Conservation (phyloP, 2,113 vertebrate species). For the Microcebus murinus region DNA sequence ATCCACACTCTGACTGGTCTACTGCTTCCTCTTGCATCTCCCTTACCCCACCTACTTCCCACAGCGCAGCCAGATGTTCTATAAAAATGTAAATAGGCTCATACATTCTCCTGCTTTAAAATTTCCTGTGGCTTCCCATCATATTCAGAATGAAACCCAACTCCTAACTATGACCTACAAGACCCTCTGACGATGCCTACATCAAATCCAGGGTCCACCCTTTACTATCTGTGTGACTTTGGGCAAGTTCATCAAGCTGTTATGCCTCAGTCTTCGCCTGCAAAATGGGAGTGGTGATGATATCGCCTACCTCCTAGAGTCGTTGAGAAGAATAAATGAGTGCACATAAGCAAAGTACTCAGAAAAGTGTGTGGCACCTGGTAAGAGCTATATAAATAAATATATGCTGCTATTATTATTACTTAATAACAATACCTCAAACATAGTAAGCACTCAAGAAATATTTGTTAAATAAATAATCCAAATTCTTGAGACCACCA, state of each 20-base stretch:
- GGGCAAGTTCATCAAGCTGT: neutral
- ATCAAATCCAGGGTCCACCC: neutral
- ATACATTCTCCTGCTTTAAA: neutral
- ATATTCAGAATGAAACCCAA: neutral
- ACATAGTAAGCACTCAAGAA: neutral
- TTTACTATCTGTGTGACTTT: neutral
- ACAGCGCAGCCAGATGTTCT: neutral
- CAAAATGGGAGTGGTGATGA: neutral
- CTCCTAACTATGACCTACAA: neutral
- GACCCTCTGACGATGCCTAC: neutral
- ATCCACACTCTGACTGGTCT: neutral
- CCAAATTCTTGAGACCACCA: neutral
- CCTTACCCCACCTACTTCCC: neutral
- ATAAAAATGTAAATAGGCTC: neutral
- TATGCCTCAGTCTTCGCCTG: neutral
- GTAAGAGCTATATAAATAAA: neutral
- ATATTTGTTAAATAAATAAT: neutral
- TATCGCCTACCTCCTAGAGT: neutral
- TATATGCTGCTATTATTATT: neutral
- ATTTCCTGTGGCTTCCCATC: neutral
- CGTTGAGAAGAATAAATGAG: neutral
- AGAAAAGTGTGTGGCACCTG: neutral
- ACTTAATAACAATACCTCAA: constrained; percentile 3
- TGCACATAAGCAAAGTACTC: neutral
- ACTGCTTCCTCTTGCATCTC: neutral